These are phyloP conservation scores for Hippocampus barbouri DNA, from an alignment of 2,113 vertebrate species.

Conservation along the genomic window DNA sequence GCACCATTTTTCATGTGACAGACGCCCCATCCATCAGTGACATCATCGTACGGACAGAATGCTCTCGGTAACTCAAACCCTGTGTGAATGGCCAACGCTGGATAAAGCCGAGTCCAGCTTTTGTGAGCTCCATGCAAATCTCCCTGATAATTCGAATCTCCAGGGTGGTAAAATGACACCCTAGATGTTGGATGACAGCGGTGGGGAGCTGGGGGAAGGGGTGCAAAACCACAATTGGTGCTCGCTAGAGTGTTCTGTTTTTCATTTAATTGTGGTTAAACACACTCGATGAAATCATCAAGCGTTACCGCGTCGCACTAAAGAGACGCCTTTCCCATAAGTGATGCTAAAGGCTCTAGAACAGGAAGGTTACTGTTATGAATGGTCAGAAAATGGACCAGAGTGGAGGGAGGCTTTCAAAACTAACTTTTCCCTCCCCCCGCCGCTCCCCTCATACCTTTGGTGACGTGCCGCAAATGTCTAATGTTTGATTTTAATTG, in stretches of 20 bases:
- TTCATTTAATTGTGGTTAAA: slow-evolving; percentile 9
- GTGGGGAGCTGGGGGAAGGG: slow-evolving; percentile 13
- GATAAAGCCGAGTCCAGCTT: slow-evolving; percentile 50
- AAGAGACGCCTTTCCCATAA: background rate
- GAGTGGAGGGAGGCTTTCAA: background rate
- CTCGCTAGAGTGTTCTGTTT: slow-evolving; percentile 17
- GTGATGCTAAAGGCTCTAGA: background rate
- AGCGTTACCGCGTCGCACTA: background rate
- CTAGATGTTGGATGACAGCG: background rate
- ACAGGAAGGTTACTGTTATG: background rate
- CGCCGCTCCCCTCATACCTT: background rate
- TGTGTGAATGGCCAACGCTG: slow-evolving; percentile 44
- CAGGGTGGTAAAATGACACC: slow-evolving; percentile 39
- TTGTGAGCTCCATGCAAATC: slow-evolving; percentile 52
- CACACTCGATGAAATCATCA: slow-evolving; percentile 1
- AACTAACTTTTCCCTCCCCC: background rate
- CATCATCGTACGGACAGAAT: slow-evolving; percentile 19
- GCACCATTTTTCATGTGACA: slow-evolving; percentile 12
- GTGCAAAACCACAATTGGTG: slow-evolving; percentile 4
- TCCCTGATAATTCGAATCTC: slow-evolving; percentile 30
- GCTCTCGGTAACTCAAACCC: slow-evolving; percentile 59
- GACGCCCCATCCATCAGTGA: slow-evolving; percentile 13
- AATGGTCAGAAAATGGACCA: background rate
- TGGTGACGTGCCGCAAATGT: background rate
- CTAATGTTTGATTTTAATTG: background rate